Conservation (phyloP, 2,888 invertebrate genomes). For the Lacanobia wlatinum region DNA sequence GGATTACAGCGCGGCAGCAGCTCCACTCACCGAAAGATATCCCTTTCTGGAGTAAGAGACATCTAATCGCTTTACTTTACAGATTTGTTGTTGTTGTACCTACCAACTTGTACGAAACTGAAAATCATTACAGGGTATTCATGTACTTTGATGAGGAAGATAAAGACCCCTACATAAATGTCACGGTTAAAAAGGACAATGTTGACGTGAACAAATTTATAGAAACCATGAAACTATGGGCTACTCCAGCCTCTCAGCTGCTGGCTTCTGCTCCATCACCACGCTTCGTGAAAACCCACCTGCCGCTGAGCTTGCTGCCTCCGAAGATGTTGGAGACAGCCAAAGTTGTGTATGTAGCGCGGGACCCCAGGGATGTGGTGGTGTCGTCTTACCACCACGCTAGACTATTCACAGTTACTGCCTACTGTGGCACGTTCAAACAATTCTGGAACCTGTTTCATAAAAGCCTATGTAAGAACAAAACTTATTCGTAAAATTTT, state of each 20-base stretch:
- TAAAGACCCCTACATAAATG: not conserved
- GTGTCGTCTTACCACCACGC: slow-evolving; percentile 94
- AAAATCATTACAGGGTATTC: slow-evolving; percentile 32
- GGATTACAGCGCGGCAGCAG: slow-evolving; percentile 91
- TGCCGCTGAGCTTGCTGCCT: slow-evolving; percentile 93
- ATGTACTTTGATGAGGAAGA: slow-evolving; percentile 17
- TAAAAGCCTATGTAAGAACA: slow-evolving; percentile 89
- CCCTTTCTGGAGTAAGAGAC: slow-evolving; percentile 93
- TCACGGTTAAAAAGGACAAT: not conserved
- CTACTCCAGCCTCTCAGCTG: slow-evolving; percentile 6
- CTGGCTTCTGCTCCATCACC: slow-evolving; percentile 62
- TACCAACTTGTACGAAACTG: not conserved
- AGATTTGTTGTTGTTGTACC: not conserved
- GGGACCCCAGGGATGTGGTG: slow-evolving; percentile 95
- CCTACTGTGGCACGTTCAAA: slow-evolving; percentile 90
- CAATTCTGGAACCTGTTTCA: slow-evolving; percentile 92
- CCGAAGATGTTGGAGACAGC: slow-evolving; percentile 84
- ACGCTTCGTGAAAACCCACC: slow-evolving; percentile 91
- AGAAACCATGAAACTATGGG: slow-evolving; percentile 3
- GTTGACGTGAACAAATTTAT: slow-evolving; percentile 3
- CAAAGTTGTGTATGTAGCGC: slow-evolving; percentile 93
- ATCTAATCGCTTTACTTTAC: not conserved
- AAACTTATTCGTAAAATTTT: too few relatives aligned
- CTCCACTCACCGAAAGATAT: slow-evolving; percentile 90
- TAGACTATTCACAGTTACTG: slow-evolving; percentile 87